Evolutionary conservation across 2,797 vertebrate species (phyloP).

Genomic region (Philypnodon macrostomus): DNA sequence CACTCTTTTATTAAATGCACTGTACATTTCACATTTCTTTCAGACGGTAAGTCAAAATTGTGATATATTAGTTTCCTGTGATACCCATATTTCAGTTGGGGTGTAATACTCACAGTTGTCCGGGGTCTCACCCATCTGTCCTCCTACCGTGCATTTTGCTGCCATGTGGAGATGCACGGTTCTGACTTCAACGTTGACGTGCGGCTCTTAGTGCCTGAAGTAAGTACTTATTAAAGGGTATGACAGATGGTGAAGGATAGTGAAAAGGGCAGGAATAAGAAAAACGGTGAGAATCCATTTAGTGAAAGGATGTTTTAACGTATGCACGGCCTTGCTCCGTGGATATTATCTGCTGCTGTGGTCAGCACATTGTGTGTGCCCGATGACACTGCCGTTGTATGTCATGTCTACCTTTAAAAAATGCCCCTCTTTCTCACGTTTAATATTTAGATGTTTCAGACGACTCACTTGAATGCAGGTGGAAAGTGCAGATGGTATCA

Average conservation of each 20-base stretch:
- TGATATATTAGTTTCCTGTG: too few relatives aligned
- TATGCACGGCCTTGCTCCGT: slow-evolving; percentile 6
- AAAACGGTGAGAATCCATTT: slow-evolving; percentile 29
- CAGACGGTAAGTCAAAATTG: too few relatives aligned
- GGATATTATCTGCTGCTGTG: slow-evolving; percentile 18
- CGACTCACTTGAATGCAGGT: slow-evolving; percentile 29
- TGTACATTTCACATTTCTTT: too few relatives aligned
- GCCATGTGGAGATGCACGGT: slow-evolving; percentile 43
- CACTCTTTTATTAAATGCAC: too few relatives aligned
- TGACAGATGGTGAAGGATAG: slow-evolving; percentile 33
- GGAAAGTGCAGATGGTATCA: slow-evolving; percentile 35
- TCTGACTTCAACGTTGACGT: slow-evolving; percentile 59
- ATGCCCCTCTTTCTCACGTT: slow-evolving; percentile 15
- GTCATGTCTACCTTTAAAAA: slow-evolving; percentile 14
- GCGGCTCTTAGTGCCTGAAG: slow-evolving; percentile 41
- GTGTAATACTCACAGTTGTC: slow-evolving; percentile 29
- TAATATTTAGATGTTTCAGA: slow-evolving; percentile 36
- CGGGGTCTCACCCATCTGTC: slow-evolving; percentile 19
- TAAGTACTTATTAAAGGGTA: slow-evolving; percentile 25
- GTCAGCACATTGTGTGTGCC: slow-evolving; percentile 20
- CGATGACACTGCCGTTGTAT: slow-evolving; percentile 8
- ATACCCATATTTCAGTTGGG: slow-evolving; percentile 2
- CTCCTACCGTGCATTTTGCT: slow-evolving; percentile 52
- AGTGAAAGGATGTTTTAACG: slow-evolving; percentile 6
- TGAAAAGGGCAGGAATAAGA: slow-evolving; percentile 31